Base-by-base conservation (phyloP, 2,888 invertebrate species). In the Cephus pulcher region DNA sequence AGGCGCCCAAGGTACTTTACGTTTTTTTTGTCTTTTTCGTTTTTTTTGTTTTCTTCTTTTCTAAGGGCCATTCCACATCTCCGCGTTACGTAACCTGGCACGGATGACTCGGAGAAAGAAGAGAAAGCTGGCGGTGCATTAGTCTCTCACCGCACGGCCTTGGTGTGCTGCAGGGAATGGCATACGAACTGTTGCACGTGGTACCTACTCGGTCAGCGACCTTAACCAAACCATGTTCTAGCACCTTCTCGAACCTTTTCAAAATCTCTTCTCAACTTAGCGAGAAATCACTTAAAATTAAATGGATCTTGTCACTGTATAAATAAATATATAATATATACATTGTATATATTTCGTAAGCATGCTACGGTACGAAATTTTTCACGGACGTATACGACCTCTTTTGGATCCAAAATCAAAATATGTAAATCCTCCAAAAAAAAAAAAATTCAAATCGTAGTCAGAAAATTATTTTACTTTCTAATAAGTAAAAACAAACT, bases 121-220 rank as follows among this genome's bases (percentile, higher is more conserved):
- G 80, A 81, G 81, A 80, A 83, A 84, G 80, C 76, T 80, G 78
- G 73, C 78, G 75, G 76, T 79, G 79, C 79, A 77, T 79, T 77
- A 74, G 35, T 73, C 75, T 73, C n/a, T n/a, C 76, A 76, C 84
- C 83, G 82, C 83, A 81, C 80, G 78, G 79, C 56, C 73, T 78
- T 75, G 15, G 56, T 34, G 34, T 34, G 56, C 69, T 83, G 83
- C 80, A 83, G 68, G 75, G 71, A 75, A 74, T 77, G 79, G 78
- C 79, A 79, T 34, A 83, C 76, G 32, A 71, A 78, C 83, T 78
- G 75, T 82, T 82, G 80, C 82, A 80, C 80, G 78, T 81, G 80
- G 80, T 76, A n/a, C 56, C 23, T 56, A 23, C n/a, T 35, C 76
- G 81, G 81, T 81, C 82, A 76, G 76, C 77, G 84, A 84, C 84